A percentile compares a stretch with the other conserved stretches of the same genome.
Conservation (phyloP, 30 jellyfish, hydroid and myxozoan genomes). For the Pelagia noctiluca region DNA sequence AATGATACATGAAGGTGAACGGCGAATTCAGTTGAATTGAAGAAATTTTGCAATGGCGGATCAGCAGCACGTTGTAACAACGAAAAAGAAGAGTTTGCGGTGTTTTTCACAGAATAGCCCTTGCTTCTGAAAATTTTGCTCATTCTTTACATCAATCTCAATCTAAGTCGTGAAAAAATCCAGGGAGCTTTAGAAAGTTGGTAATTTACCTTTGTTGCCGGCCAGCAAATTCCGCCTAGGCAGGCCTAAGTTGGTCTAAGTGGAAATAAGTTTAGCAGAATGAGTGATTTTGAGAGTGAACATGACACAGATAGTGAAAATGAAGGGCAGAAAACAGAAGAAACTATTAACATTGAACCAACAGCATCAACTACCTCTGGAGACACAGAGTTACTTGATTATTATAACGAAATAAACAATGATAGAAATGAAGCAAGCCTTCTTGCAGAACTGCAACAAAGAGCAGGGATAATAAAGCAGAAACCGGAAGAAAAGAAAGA, state of each 20-base stretch:
- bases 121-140: too few species aligned
- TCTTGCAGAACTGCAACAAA: conserved; percentile 39
- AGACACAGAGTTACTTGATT: background rate
- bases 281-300: conserved; percentile 72
- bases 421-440: conserved; percentile 34
- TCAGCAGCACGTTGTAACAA: too few species aligned
- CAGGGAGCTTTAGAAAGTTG: too few species aligned
- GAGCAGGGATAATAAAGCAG: background rate
- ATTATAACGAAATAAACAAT: conserved; percentile 1
- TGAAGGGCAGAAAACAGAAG: conserved; percentile 75
- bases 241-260: too few species aligned
- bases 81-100: too few species aligned
- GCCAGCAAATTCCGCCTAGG: background rate
- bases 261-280: background rate
- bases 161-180: too few species aligned
- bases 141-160: too few species aligned
- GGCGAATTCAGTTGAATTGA: too few species aligned
- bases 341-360: conserved; percentile 38
- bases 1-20: too few species aligned
- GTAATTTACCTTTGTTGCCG: too few species aligned
- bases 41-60: too few species aligned
- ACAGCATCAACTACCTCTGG: background rate
- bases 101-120: too few species aligned
- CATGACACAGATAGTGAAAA: conserved; percentile 67
- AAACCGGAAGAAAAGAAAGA: conserved; percentile 3